Percentiles rank a stretch among this genome's conserved stretches.
These are phyloP conservation scores for Channallabes apus DNA, from an alignment of 2,797 vertebrate species.

Conservation along the genomic window DNA sequence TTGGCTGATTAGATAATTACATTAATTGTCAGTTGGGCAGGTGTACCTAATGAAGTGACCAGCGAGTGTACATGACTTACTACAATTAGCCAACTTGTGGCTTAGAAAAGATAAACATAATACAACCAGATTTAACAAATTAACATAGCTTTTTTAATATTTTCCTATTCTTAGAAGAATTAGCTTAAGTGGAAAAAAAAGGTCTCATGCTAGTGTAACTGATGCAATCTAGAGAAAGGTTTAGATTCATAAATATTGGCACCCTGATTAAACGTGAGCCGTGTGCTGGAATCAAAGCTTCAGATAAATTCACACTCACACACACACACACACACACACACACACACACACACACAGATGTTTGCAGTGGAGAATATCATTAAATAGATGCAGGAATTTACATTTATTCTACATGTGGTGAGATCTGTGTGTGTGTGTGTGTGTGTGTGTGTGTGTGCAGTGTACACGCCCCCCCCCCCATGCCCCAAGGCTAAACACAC, in stretches of 20 bases:
- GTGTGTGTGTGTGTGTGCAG: slow-evolving; percentile 7
- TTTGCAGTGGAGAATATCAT: neutral
- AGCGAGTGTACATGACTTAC: no score
- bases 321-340: slow-evolving; percentile 12
- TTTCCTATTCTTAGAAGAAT: neutral
- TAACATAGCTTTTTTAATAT: neutral
- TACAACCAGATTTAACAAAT: no score
- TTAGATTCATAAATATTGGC: neutral
- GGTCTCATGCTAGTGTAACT: neutral
- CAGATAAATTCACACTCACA: neutral
- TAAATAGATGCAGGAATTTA: slow-evolving; percentile 12
- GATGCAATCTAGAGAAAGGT: neutral
- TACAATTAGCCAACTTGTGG: no score
- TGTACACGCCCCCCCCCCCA: slow-evolving; percentile 35
- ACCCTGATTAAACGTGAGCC: neutral
- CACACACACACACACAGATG: slow-evolving; percentile 2
- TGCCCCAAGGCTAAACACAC: slow-evolving; percentile 52
- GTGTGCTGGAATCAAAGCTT: neutral
- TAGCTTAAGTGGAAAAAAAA: neutral
- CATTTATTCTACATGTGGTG: neutral
- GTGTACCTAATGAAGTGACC: no score
- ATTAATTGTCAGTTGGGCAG: no score
- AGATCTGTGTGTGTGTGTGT: neutral
- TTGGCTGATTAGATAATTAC: no score
- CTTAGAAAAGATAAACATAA: no score